These are phyloP conservation scores for Coenonympha glycerion DNA, from an alignment of 2,888 invertebrate species.

Conservation along the genomic window DNA sequence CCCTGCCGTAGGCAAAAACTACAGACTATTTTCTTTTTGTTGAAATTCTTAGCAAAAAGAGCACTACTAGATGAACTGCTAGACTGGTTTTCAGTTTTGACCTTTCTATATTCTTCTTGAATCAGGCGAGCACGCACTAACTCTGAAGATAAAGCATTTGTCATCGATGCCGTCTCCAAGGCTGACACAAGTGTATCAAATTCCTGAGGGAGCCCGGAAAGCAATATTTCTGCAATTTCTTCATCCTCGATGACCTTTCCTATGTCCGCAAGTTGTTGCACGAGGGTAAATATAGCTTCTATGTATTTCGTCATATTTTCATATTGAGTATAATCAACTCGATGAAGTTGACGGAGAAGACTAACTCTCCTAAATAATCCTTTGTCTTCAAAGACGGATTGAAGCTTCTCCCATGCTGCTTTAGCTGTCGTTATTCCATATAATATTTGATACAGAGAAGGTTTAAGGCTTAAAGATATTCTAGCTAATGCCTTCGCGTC, in stretches of 20 bases:
- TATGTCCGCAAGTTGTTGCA: neutral
- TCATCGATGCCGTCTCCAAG: neutral
- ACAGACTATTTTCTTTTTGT: too few relatives aligned
- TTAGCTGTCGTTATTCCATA: neutral
- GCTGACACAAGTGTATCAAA: neutral
- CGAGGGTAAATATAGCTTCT: neutral
- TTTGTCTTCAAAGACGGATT: too few relatives aligned
- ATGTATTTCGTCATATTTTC: neutral
- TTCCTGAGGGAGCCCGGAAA: neutral
- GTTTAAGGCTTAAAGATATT: neutral
- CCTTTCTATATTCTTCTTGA: neutral
- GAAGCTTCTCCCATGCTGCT: neutral
- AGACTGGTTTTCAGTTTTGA: too few relatives aligned
- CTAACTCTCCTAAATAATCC: neutral
- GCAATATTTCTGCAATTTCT: neutral
- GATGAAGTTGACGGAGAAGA: neutral
- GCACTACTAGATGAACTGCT: too few relatives aligned
- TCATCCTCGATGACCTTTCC: neutral
- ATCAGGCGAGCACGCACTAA: neutral
- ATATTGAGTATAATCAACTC: neutral
- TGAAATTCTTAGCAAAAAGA: too few relatives aligned
- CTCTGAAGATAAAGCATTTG: neutral
- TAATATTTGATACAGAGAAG: neutral
- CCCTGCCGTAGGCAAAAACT: too few relatives aligned
- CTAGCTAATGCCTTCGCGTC: neutral